Conservation (phyloP, 1,140 invertebrate genomes). For the Hestina assimilis region DNA sequence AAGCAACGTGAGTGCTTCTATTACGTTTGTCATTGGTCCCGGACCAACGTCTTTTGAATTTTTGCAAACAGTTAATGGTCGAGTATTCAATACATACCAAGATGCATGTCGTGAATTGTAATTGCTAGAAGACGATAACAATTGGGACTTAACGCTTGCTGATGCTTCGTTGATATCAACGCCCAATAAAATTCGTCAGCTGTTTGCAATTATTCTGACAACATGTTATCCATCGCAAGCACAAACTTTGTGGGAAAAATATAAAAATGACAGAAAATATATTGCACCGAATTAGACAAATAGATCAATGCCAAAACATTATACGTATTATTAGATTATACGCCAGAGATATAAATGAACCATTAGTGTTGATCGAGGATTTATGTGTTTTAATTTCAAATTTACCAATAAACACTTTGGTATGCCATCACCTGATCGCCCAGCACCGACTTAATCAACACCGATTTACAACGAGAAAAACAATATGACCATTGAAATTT, state of each 20-base stretch:
- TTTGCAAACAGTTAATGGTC: constrained; percentile 31
- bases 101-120: constrained; percentile 33
- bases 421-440: constrained; percentile 27
- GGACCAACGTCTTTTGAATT: constrained; percentile 35
- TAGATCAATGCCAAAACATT: constrained; percentile 28
- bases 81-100: constrained; percentile 29
- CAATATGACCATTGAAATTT: constrained; percentile 30
- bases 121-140: constrained; percentile 32
- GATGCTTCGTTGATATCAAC: too few relatives aligned
- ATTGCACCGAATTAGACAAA: constrained; percentile 29
- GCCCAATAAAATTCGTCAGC: too few relatives aligned
- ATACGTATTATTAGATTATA: too few relatives aligned
- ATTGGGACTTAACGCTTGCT: too few relatives aligned
- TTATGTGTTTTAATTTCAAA: constrained; percentile 32
- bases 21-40: constrained; percentile 33
- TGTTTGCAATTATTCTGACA: too few relatives aligned
- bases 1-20: constrained; percentile 32
- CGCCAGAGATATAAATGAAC: constrained; percentile 33
- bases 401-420: constrained; percentile 22
- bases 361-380: constrained; percentile 30
- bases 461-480: constrained; percentile 34
- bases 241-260: too few relatives aligned
- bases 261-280: too few relatives aligned
- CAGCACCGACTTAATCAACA: constrained; percentile 30
- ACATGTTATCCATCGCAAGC: too few relatives aligned